Base-by-base conservation (phyloP, 2,113 vertebrate species). In the Melanostigma gelatinosum region DNA sequence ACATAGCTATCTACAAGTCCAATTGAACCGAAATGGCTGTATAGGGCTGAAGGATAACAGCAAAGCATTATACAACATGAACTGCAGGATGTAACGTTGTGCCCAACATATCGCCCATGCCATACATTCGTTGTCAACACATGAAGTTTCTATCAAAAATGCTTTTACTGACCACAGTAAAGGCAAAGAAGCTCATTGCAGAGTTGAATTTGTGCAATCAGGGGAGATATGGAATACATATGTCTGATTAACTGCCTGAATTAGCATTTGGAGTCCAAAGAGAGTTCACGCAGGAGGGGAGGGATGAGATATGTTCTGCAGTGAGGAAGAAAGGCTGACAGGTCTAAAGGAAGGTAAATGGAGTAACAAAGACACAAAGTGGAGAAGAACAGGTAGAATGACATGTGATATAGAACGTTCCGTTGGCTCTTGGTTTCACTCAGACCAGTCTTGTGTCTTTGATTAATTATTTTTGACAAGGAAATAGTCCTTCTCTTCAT, bases 191-290 rank as follows among this genome's bases (percentile, higher is more conserved):
- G 57, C 58, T 57, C 68, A 58, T 34, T 75, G 79, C 87, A 75
- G 62, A 85, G 64, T 81, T 66, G 82, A 87, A 91, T 92, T 88
- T 89, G 67, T 77, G 72, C 87, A 94, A 89, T 90, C 89, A 91
- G 76, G 84, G 83, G 82, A 92, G 88, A 91, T 92, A 84, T 91
- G 83, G 85, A 89, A 91, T 93, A 90, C 91, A 91, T 91, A 87
- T 85, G 81, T 90, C 87, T 93, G 88, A 94, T 93, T 93, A 94
- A 90, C 83, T 86, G 88, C 62, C 87, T 83, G 83, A 91, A 93
- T 93, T 91, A 93, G 88, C 89, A 86, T 90, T 89, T 71, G 60
- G 82, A 87, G 88, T 89, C 89, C 88, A 86, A 86, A 70, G 88
- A 90, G 89, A 90, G 81, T 89, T 89, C 60, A 80, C 64, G 54